Conservation (phyloP, 2,888 invertebrate genomes). For the Polydrusus pterygomalis region DNA sequence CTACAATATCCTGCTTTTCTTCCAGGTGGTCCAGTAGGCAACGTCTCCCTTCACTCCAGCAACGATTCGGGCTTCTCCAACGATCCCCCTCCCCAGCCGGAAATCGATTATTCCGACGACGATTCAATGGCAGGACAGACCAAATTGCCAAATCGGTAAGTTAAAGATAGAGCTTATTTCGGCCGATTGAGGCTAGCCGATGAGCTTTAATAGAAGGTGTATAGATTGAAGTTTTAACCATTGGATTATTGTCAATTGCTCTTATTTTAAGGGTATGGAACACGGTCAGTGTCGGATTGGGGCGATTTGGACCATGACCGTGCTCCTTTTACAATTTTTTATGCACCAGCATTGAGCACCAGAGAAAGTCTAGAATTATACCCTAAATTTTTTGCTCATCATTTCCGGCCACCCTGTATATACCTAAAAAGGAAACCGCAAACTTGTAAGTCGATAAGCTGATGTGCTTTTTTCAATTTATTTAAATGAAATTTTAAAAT, state of each 20-base stretch:
- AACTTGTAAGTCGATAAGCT: no score
- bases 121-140: conserved; percentile 81
- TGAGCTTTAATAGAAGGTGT: conserved; percentile 1
- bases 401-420: no score
- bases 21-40: conserved; percentile 75
- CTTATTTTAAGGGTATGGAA: background rate
- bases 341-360: no score
- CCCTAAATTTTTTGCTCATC: no score
- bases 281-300: no score
- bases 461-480: no score
- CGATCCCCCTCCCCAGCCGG: conserved; percentile 90
- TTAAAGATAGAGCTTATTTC: conserved; percentile 39
- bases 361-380: no score
- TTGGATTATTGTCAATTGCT: conserved; percentile 23
- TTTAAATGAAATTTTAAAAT: no score
- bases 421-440: no score
- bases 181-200: background rate
- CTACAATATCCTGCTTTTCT: conserved; percentile 24
- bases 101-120: conserved; percentile 93
- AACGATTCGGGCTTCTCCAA: conserved; percentile 95
- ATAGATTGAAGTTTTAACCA: background rate
- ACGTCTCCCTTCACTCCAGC: conserved; percentile 89
- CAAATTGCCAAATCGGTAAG: conserved; percentile 75
- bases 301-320: no score
- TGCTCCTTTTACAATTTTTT: no score